Conservation (phyloP, 2,888 invertebrate genomes). For the Xylota segnis region DNA sequence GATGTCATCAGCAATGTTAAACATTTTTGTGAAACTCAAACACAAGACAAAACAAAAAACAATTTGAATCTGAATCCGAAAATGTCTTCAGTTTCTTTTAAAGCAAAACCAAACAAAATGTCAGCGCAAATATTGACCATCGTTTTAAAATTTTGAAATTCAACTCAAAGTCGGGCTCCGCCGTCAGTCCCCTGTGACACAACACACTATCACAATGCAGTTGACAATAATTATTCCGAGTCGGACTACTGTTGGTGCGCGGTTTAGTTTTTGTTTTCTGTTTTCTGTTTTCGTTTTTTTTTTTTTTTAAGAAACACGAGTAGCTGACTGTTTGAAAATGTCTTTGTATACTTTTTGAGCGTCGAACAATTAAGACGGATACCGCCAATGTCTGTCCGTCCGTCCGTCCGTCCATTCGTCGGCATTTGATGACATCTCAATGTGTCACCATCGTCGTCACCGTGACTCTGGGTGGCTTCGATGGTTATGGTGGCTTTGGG, state of each 20-base stretch:
- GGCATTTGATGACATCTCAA: conserved; percentile 41
- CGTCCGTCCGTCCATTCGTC: background rate
- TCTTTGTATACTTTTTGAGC: conserved; percentile 48
- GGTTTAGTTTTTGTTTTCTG: conserved; percentile 48
- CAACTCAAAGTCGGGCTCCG: conserved; percentile 54
- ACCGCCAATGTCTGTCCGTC: background rate
- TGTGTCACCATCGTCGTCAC: conserved; percentile 54
- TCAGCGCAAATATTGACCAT: conserved; percentile 71
- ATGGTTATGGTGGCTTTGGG: conserved; percentile 31
- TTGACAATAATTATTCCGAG: conserved; percentile 73
- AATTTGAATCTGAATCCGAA: conserved; percentile 45
- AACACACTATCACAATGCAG: conserved; percentile 72
- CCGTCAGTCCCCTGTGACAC: conserved; percentile 43
- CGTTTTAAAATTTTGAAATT: conserved; percentile 75
- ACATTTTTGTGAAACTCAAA: conserved; percentile 17
- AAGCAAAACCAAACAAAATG: conserved; percentile 65
- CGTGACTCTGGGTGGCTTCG: conserved; percentile 48
- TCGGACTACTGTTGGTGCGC: conserved; percentile 61
- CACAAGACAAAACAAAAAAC: background rate
- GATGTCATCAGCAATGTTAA: conserved; percentile 37
- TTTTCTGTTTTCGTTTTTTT: background rate
- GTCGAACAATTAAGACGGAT: conserved; percentile 32
- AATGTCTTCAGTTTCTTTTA: conserved; percentile 71
- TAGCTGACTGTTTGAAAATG: conserved; percentile 55
- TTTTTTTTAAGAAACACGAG: conserved; percentile 58